These are phyloP conservation scores for Lysandra bellargus DNA, from an alignment of 2,888 invertebrate species.

Conservation along the genomic window DNA sequence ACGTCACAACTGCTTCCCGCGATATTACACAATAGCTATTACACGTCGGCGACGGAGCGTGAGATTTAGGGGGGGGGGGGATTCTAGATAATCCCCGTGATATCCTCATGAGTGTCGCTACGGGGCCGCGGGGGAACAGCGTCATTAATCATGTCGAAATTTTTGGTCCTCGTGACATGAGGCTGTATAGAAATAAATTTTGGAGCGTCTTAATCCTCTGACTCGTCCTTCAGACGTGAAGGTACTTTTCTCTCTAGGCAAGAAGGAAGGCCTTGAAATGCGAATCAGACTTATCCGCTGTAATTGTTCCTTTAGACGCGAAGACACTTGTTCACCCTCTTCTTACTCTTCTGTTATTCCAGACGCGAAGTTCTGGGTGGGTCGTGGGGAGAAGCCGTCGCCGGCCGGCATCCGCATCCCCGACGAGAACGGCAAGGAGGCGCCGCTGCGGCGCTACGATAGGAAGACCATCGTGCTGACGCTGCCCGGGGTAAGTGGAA, in stretches of 20 bases:
- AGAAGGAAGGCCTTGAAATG: too few species aligned
- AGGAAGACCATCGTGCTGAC: slow-evolving; percentile 94
- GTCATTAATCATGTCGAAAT: neutral
- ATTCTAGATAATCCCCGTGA: neutral
- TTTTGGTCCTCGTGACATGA: neutral
- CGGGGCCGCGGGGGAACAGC: neutral
- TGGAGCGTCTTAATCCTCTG: neutral
- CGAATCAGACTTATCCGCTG: too few species aligned
- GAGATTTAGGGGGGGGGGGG: neutral
- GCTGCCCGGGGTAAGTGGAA: slow-evolving; percentile 83
- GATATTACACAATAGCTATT: slow-evolving; percentile 1
- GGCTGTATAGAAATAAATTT: neutral
- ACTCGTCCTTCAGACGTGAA: too few species aligned
- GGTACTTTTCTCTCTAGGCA: too few species aligned
- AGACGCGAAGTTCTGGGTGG: slow-evolving; percentile 98
- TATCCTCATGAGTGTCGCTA: neutral
- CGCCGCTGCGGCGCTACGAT: slow-evolving; percentile 89
- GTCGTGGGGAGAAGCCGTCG: slow-evolving; percentile 88
- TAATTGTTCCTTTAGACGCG: too few species aligned
- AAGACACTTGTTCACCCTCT: too few species aligned
- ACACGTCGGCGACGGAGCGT: neutral
- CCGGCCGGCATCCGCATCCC: slow-evolving; percentile 92
- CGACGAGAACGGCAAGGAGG: slow-evolving; percentile 93
- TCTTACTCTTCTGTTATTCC: slow-evolving; percentile 43
- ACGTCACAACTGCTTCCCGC: neutral